Evolutionary conservation across 2,113 vertebrate genomes (phyloP), one percentile per base, ranked within the genome.

Genomic region (Albula glossodonta): DNA sequence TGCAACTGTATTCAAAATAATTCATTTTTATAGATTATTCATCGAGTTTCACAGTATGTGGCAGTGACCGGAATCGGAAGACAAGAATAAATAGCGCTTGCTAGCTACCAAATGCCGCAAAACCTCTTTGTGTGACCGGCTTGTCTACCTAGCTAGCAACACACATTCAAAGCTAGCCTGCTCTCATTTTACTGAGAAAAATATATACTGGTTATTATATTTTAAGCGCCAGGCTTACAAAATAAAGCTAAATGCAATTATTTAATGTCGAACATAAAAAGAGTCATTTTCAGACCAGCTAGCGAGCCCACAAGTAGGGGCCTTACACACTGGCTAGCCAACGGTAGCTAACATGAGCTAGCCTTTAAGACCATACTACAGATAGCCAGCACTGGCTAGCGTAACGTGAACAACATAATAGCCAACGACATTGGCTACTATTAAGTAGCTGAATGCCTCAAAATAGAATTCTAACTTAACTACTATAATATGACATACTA

Each of bases 81-180:
- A 56, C 53, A 56, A 56, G 12, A 56, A 56, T 12, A 56, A 56
- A 56, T 41, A 41, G 31, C 31, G 60, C 70, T 25, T 25, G 9
- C 70, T 70, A 70, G 19, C 63, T n/a, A 81, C 9, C 13, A 13
- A 81, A 81, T 48, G 11, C 51, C 48, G 13, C 57, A 81, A 53
- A 70, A 81, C 48, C n/a, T 50, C 85, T 86, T 86, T 86, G 85
- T 86, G 85, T 86, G 63, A 81, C 15, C 41, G 49, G 57, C 60
- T 86, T 66, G 63, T 50, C 50, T 25, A 31, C n/a, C 17, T n/a
- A 31, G 70, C 60, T 63, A 51, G 49, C 22, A 7, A n/a, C 80
- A 8, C 80, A n/a, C 51, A 22, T 52, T 51, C 74, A 49, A 22
- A 52, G 9, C 50, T 52, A 6, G 78, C 70, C 19, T 84, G 52